A percentile compares a stretch with the other conserved stretches of the same genome.
phyloP scores from a whole-genome alignment of 2,888 invertebrate genomes.

The Dynastes hyllus region DNA sequence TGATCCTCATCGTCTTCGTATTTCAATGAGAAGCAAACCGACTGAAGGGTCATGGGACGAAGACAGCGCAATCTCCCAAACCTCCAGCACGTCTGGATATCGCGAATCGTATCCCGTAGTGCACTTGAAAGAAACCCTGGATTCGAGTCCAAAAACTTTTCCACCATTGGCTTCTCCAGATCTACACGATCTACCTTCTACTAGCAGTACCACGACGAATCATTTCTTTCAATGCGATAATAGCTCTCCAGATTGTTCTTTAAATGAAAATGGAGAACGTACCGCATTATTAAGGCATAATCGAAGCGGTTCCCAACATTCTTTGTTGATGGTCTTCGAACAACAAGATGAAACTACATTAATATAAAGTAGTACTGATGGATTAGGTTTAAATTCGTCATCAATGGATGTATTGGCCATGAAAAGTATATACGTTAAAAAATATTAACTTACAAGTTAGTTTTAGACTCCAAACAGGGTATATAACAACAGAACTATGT shows the following conservation, averaged over 20 bases:
- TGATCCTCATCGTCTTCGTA: constrained; percentile 67
- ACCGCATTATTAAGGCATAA: constrained; percentile 79
- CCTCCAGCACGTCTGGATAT: constrained; percentile 91
- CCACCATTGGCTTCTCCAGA: constrained; percentile 80
- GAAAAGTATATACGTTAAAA: too few relatives aligned
- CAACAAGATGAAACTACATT: constrained; percentile 91
- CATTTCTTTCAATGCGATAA: constrained; percentile 74
- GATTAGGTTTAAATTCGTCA: too few relatives aligned
- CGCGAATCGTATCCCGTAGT: constrained; percentile 76
- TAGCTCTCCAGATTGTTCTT: constrained; percentile 76
- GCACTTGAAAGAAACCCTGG: constrained; percentile 68
- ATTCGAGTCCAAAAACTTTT: constrained; percentile 67
- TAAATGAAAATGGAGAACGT: constrained; percentile 79
- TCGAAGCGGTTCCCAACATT: constrained; percentile 81
- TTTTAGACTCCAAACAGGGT: too few relatives aligned
- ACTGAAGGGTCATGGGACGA: constrained; percentile 88
- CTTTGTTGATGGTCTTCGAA: constrained; percentile 84
- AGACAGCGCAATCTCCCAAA: constrained; percentile 82
- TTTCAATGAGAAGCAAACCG: constrained; percentile 65
- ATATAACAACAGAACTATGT: too few relatives aligned
- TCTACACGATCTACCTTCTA: constrained; percentile 74
- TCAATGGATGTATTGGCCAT: too few relatives aligned
- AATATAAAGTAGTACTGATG: constrained; percentile 73
- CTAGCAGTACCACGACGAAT: constrained; percentile 72
- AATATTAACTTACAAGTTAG: too few relatives aligned